A percentile compares a stretch with the other conserved stretches of the same genome.
phyloP scores from a whole-genome alignment of 1,140 invertebrate species.

The Eurosta solidaginis region DNA sequence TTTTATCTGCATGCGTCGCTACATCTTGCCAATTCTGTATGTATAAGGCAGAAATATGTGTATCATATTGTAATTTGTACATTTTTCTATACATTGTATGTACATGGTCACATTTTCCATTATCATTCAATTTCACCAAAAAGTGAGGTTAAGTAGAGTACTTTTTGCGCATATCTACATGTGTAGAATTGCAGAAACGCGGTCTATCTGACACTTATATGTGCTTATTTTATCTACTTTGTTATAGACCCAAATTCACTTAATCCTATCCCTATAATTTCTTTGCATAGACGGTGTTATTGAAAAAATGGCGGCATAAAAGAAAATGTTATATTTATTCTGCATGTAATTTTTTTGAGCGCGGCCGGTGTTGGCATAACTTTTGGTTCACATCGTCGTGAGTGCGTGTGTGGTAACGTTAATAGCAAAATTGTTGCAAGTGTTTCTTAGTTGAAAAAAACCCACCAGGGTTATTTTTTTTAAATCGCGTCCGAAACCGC shows the following conservation, averaged over 20 bases:
- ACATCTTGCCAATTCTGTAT: too few relatives aligned
- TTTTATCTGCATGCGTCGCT: too few relatives aligned
- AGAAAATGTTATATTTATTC: not conserved
- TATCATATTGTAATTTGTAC: not conserved
- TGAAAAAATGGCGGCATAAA: conserved; percentile 12
- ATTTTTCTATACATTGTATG: not conserved
- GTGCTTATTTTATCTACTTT: not conserved
- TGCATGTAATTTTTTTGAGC: not conserved
- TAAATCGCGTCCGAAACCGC: too few relatives aligned
- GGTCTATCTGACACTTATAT: not conserved
- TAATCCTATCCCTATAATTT: not conserved
- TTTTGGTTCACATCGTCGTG: too few relatives aligned
- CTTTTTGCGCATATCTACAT: not conserved
- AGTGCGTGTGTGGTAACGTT: too few relatives aligned
- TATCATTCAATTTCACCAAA: not conserved
- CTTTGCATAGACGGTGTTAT: not conserved
- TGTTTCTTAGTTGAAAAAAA: too few relatives aligned
- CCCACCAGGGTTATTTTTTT: too few relatives aligned
- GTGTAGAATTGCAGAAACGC: not conserved
- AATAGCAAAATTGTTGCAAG: too few relatives aligned
- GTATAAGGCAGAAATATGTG: not conserved
- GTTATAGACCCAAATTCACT: not conserved
- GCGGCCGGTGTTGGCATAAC: not conserved
- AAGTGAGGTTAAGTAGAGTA: not conserved
- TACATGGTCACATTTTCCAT: conserved; percentile 10